A percentile compares a stretch with the other conserved stretches of the same genome.
Conservation (phyloP, 2,113 vertebrate genomes). For the Phylloscopus trochiloides region DNA sequence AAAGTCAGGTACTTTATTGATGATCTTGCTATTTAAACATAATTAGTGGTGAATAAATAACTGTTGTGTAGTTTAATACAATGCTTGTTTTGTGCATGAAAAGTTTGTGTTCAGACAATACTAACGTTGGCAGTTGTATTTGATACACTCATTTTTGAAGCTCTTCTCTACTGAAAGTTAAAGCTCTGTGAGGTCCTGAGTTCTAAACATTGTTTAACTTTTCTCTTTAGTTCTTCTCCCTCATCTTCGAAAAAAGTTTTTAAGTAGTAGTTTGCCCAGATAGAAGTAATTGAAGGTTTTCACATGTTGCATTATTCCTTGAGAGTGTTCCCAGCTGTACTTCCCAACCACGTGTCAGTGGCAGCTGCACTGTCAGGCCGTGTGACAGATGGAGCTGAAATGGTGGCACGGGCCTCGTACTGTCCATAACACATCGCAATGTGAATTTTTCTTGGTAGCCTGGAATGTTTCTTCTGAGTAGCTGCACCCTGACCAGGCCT, state of each 20-base stretch:
- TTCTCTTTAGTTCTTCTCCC: not conserved
- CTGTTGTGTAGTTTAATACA: not conserved
- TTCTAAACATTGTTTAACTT: not conserved
- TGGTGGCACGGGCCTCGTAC: not conserved
- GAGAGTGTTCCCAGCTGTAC: conserved; percentile 28
- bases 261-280: not conserved
- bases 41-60: not conserved
- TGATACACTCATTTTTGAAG: not conserved
- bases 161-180: not conserved
- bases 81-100: not conserved
- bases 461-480: conserved; percentile 27
- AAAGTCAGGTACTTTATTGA: not conserved
- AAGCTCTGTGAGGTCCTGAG: not conserved
- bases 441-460: not conserved
- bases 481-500: not conserved
- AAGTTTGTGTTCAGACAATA: not conserved
- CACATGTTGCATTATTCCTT: conserved; percentile 5
- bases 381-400: conserved; percentile 58
- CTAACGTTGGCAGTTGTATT: accelerated
- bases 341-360: not conserved
- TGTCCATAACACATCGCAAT: not conserved
- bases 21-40: not conserved
- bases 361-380: conserved; percentile 46
- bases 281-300: conserved; percentile 12
- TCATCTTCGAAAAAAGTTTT: not conserved